A percentile compares a stretch with the other conserved stretches of the same genome.
Conservation (phyloP, 2,888 invertebrate species). For the Drosophila mimetica region DNA sequence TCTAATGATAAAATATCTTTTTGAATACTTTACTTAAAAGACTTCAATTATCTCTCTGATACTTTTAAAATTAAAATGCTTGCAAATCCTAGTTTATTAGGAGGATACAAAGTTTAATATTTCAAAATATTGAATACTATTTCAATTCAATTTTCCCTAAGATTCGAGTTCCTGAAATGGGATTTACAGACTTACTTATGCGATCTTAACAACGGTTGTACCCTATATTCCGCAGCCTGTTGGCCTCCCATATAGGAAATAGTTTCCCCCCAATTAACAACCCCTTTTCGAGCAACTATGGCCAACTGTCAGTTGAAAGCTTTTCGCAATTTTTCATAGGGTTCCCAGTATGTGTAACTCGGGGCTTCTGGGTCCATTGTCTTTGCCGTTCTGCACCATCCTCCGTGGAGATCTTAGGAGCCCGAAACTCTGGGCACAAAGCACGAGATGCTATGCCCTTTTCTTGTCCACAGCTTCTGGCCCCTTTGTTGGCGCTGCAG, state of each 20-base stretch:
- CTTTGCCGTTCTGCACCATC: constrained; percentile 11
- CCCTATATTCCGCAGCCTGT: neutral
- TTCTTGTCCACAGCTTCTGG: constrained; percentile 14
- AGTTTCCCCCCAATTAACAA: constrained; percentile 31
- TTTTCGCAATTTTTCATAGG: constrained; percentile 73
- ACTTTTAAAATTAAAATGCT: too few species aligned
- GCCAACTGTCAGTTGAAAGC: constrained; percentile 43
- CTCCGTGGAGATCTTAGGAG: constrained; percentile 21
- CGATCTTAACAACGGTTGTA: neutral
- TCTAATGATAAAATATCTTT: too few species aligned
- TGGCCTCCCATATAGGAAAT: neutral
- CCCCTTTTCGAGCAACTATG: constrained; percentile 17
- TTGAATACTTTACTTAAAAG: too few species aligned
- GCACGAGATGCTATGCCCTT: constrained; percentile 34
- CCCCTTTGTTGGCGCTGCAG: constrained; percentile 18
- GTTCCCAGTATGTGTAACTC: constrained; percentile 48
- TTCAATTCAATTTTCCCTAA: too few species aligned
- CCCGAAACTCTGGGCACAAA: constrained; percentile 30
- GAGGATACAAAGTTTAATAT: too few species aligned
- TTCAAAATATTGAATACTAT: too few species aligned
- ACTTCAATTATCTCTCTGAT: too few species aligned
- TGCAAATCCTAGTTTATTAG: too few species aligned
- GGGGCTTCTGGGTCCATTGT: constrained; percentile 39
- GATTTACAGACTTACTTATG: neutral
- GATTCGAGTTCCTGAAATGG: too few species aligned